Base-by-base conservation (phyloP, 2,888 invertebrate species). In the Noctua comes region DNA sequence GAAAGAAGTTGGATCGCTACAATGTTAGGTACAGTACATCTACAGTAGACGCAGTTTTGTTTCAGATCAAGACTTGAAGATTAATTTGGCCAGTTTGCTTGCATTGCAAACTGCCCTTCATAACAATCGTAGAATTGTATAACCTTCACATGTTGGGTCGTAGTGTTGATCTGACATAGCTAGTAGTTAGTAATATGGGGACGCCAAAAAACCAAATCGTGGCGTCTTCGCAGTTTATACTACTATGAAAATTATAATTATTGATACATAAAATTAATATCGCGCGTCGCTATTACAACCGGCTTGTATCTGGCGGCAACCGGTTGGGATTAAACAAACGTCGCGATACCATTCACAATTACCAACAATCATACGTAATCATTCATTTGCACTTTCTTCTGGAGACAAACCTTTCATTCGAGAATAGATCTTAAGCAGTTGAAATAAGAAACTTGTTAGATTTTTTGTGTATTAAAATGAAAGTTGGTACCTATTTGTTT, bases 301-400 rank as follows among this genome's bases (percentile, higher is more conserved):
- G 11, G 43, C 51, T 31, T 8, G n/a, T 72, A 66, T 54, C 83
- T 65, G 75, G 80, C 54, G 43, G 46, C 68, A 59, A 84, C 83
- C 72, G 65, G 83, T 66, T 66, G n/a, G 64, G 46, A 84, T 72
- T 80, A 73, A 40, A 74, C 71, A 71, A 80, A 54, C 59, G 27
- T 54, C 66, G 66, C 48, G 76, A 83, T 82, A 73, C 62, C 64
- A 57, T 54, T 70, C 66, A 73, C 54, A 74, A 83, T 79, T 62
- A 84, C 80, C 48, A 74, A 40, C 62, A 76, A 70, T 85, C 46
- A 40, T 54, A 51, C 1, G 36, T 40, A 73, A 31, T 48, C 24
- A 64, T 65, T 57, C 2, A 31, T 66, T 57, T 76, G 5, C 43
- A 64, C 13, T 64, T 43, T 66, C 40, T 24, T 54, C 24, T 6